Evolutionary conservation across 1,140 invertebrate genomes (phyloP).

Genomic region (Neodiprion fabricii): DNA sequence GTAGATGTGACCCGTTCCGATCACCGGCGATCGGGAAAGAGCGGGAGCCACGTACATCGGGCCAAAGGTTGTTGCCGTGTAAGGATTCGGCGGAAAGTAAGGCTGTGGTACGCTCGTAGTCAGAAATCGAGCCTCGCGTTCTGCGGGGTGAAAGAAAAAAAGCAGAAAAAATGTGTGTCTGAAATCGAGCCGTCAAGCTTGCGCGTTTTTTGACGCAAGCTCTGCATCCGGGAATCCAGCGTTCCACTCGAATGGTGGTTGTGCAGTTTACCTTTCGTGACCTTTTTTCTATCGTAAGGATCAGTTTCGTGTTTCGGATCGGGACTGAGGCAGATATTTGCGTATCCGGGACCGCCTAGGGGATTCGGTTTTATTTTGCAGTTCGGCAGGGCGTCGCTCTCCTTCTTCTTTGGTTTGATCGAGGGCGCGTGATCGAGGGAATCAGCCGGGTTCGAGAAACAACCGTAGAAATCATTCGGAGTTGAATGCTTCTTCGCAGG

Average conservation of each 20-base stretch:
- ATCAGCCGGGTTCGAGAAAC: conserved; percentile 41
- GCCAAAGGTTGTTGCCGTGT: conserved; percentile 26
- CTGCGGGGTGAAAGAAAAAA: neutral
- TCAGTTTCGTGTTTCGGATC: conserved; percentile 36
- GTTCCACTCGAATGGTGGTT: conserved; percentile 10
- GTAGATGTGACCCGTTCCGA: conserved; percentile 29
- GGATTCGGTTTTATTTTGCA: conserved; percentile 45
- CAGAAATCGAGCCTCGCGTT: conserved; percentile 26
- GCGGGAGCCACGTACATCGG: conserved; percentile 37
- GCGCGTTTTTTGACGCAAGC: too few relatives aligned
- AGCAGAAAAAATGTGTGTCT: neutral
- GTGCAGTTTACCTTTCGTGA: conserved; percentile 23
- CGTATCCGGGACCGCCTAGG: conserved; percentile 47
- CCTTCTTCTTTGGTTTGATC: conserved; percentile 2
- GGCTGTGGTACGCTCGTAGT: conserved; percentile 26
- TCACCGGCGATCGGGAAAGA: conserved; percentile 17
- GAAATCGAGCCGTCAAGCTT: neutral
- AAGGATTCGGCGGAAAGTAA: conserved; percentile 46
- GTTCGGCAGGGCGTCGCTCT: conserved; percentile 34
- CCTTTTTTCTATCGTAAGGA: conserved; percentile 33
- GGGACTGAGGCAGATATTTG: conserved; percentile 43
- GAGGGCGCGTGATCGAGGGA: conserved; percentile 36
- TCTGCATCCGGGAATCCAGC: neutral
- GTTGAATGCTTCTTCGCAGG: conserved; percentile 46
- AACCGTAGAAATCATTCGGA: conserved; percentile 48